phyloP scores from a whole-genome alignment of 2,888 invertebrate genomes.

The Crematogaster levior region DNA sequence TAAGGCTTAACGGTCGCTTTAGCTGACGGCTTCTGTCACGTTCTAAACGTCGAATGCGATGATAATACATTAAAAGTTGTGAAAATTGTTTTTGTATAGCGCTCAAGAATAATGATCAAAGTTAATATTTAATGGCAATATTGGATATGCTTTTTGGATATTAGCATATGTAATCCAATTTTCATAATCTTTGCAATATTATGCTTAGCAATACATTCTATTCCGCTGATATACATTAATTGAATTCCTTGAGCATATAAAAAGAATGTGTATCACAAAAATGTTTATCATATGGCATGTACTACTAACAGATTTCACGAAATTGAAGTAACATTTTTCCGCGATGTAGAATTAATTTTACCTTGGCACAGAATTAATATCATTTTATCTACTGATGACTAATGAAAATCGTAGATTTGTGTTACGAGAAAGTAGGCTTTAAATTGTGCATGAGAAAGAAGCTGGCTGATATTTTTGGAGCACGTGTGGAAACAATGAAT shows the following conservation, averaged over 20 bases:
- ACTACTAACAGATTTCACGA: neutral
- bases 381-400: neutral
- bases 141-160: neutral
- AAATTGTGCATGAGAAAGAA: slow-evolving; percentile 2
- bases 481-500: neutral
- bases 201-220: no score
- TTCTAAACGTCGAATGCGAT: neutral
- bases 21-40: slow-evolving; percentile 1
- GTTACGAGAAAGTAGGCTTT: neutral
- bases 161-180: neutral
- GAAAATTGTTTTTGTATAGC: neutral
- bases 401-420: slow-evolving; percentile 6
- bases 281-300: no score
- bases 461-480: neutral
- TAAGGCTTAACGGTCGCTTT: slow-evolving; percentile 38
- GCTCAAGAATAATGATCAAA: neutral
- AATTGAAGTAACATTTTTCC: neutral
- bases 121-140: neutral
- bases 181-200: neutral
- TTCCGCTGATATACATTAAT: neutral
- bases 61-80: neutral
- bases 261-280: neutral
- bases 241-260: neutral
- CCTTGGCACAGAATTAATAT: neutral
- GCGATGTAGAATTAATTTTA: neutral